Conservation (phyloP, 2,888 invertebrate genomes). For the Allolobophora icterica region DNA sequence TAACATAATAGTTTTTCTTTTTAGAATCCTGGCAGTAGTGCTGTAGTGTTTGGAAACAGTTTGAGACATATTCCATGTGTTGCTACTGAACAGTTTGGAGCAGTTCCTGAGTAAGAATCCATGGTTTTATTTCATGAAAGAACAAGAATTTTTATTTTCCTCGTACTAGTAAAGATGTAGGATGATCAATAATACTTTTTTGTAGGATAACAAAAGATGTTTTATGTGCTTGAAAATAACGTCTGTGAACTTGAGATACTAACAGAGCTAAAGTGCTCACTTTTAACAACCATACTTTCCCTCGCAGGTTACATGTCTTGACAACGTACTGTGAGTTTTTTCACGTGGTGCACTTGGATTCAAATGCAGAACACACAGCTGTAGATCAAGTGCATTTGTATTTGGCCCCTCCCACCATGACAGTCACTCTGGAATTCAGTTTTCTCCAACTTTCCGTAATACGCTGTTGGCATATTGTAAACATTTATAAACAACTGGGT, state of each 20-base stretch:
- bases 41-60: constrained; percentile 57
- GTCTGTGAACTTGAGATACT: neutral
- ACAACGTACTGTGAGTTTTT: neutral
- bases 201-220: too few relatives aligned
- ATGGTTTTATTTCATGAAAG: neutral
- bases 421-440: neutral
- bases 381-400: neutral
- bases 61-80: constrained; percentile 56
- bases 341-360: neutral
- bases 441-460: neutral
- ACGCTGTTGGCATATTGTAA: neutral
- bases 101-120: constrained; percentile 59
- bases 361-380: neutral
- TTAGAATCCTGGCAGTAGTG: constrained; percentile 32
- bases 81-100: constrained; percentile 57
- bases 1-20: neutral
- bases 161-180: neutral
- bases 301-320: neutral
- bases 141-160: neutral
- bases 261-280: neutral
- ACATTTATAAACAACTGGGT: neutral
- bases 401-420: neutral
- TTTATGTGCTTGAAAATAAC: neutral
- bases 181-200: too few relatives aligned
- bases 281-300: neutral